phyloP scores from a whole-genome alignment of 2,113 vertebrate species.

The Dipodomys stephensi region DNA sequence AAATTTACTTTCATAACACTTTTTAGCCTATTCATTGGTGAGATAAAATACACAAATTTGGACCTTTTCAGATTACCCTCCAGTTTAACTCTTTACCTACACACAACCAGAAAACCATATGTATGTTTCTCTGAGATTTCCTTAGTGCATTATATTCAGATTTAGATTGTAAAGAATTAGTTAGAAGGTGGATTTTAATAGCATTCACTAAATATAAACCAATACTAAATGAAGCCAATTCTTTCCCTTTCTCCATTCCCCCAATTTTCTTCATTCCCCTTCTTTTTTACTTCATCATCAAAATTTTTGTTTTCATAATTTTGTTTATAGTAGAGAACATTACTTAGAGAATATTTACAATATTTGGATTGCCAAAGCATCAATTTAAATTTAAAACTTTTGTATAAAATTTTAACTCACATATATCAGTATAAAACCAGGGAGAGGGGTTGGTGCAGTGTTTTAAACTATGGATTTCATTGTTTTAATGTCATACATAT shows the following conservation, averaged over 20 bases:
- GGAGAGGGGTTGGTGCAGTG: no score
- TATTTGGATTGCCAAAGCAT: no score
- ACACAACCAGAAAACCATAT: rapidly evolving
- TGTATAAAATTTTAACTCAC: no score
- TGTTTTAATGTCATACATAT: no score
- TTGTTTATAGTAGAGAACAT: background rate
- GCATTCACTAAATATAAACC: background rate
- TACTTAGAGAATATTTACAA: background rate
- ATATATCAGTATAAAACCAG: no score
- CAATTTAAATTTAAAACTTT: background rate
- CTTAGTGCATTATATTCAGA: background rate
- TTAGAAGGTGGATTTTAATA: background rate
- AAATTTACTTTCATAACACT: background rate
- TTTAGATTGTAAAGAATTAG: background rate
- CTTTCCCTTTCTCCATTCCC: rapidly evolving
- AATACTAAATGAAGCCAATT: background rate
- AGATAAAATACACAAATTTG: background rate
- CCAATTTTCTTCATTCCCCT: background rate
- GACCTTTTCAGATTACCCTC: background rate
- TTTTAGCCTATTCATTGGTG: background rate
- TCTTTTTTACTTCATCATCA: background rate
- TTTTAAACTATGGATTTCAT: no score
- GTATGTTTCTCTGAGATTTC: rapidly evolving
- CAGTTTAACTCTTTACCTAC: background rate
- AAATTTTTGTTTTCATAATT: background rate